Conservation (phyloP, 2,888 invertebrate genomes). For the Allophyes oxyacanthae region DNA sequence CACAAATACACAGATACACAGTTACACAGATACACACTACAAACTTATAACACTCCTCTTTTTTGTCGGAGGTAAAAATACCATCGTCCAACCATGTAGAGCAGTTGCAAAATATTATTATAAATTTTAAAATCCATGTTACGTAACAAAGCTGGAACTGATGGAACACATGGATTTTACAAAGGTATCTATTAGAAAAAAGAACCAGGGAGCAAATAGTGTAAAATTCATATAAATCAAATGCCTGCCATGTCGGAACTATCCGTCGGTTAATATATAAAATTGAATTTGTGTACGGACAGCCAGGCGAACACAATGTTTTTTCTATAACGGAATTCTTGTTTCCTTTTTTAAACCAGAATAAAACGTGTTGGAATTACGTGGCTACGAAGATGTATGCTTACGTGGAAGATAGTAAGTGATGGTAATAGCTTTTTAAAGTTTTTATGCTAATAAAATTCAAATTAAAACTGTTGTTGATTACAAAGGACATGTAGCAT, state of each 20-base stretch:
- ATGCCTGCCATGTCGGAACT: constrained; percentile 1
- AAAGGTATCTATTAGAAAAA: not conserved
- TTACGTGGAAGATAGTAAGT: not conserved
- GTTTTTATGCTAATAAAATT: too few relatives aligned
- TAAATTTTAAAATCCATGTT: not conserved
- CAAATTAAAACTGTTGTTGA: too few relatives aligned
- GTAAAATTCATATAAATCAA: constrained; percentile 7
- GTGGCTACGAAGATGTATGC: not conserved
- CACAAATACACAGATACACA: too few relatives aligned
- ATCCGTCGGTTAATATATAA: not conserved
- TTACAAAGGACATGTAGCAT: too few relatives aligned
- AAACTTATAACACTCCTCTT: too few relatives aligned
- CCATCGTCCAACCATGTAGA: not conserved
- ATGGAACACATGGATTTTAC: not conserved
- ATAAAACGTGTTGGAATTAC: constrained; percentile 1
- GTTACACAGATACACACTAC: too few relatives aligned
- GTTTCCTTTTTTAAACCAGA: not conserved
- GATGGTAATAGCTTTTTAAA: too few relatives aligned
- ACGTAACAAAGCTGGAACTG: not conserved
- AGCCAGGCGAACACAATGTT: not conserved
- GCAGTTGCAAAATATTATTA: not conserved
- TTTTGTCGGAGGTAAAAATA: too few relatives aligned
- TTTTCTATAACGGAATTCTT: not conserved
- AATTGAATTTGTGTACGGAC: not conserved
- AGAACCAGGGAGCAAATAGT: not conserved